Conservation (phyloP, 2,888 invertebrate genomes). For the Erebia epiphron region DNA sequence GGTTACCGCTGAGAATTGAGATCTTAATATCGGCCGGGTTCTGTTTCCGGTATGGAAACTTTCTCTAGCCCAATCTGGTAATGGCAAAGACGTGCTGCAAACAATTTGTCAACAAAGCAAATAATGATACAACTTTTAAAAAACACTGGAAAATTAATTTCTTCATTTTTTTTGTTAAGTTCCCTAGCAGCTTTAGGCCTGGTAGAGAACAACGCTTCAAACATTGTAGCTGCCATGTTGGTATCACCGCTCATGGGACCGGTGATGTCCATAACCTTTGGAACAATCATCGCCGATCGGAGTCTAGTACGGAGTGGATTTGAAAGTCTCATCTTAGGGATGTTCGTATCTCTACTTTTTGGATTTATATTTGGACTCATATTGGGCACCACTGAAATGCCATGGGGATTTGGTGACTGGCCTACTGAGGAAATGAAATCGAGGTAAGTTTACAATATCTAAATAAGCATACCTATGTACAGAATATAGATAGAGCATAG, state of each 20-base stretch:
- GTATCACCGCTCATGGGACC: slow-evolving; percentile 92
- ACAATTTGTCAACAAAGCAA: no score
- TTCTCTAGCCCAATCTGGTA: no score
- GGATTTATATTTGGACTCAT: slow-evolving; percentile 92
- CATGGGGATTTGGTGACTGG: slow-evolving; percentile 90
- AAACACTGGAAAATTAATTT: background rate
- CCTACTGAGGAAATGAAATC: slow-evolving; percentile 91
- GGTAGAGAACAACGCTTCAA: slow-evolving; percentile 92
- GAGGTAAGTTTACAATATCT: slow-evolving; percentile 72
- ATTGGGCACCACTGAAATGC: slow-evolving; percentile 88
- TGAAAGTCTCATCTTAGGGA: slow-evolving; percentile 86
- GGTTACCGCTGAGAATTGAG: no score
- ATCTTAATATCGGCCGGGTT: no score
- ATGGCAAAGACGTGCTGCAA: no score
- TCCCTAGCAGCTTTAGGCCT: slow-evolving; percentile 92
- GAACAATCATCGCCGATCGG: slow-evolving; percentile 89
- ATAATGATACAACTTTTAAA: no score
- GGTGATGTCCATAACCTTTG: slow-evolving; percentile 94
- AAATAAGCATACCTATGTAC: no score
- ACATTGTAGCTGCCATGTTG: slow-evolving; percentile 90
- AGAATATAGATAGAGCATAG: no score
- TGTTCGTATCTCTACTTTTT: slow-evolving; percentile 88
- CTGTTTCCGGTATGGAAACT: no score
- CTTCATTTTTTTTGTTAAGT: slow-evolving; percentile 51
- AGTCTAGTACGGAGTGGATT: slow-evolving; percentile 87